Evolutionary conservation across 2,888 invertebrate genomes (phyloP).

Genomic region (Stratiomys singularior): DNA sequence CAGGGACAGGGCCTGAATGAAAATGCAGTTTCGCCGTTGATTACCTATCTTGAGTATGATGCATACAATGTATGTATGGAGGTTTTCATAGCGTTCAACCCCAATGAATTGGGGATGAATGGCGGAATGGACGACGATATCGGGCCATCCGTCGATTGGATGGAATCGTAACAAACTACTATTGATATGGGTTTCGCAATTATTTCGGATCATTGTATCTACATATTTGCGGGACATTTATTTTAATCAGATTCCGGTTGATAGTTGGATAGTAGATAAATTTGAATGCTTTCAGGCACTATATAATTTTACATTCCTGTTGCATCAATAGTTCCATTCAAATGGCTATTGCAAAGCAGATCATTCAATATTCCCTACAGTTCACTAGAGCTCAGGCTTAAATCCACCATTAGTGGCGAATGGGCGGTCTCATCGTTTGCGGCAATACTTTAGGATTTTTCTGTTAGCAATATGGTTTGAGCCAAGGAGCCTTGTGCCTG

Average conservation of each 20-base stretch:
- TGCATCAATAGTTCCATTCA: no score
- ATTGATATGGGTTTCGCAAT: constrained; percentile 20
- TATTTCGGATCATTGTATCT: constrained; percentile 8
- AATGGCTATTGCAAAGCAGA: no score
- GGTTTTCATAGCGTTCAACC: neutral
- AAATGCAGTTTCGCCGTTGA: constrained; percentile 30
- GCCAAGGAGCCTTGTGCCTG: no score
- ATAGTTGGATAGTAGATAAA: no score
- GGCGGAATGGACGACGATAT: constrained; percentile 2
- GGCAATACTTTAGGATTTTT: no score
- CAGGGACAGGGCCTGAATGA: neutral
- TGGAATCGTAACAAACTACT: constrained; percentile 2
- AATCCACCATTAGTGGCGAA: no score
- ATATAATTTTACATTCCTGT: no score
- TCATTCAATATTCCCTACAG: no score
- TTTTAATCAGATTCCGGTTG: neutral
- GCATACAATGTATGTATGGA: neutral
- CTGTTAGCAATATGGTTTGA: no score
- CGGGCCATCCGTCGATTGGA: neutral
- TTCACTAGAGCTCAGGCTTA: no score
- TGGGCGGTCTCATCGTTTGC: no score
- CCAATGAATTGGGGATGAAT: constrained; percentile 22
- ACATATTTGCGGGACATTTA: neutral
- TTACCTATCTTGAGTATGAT: neutral
- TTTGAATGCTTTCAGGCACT: no score